Percentiles rank a stretch among this genome's conserved stretches.
These are phyloP conservation scores for Varecia variegata DNA, from an alignment of 2,797 vertebrate genomes.

Conservation along the genomic window DNA sequence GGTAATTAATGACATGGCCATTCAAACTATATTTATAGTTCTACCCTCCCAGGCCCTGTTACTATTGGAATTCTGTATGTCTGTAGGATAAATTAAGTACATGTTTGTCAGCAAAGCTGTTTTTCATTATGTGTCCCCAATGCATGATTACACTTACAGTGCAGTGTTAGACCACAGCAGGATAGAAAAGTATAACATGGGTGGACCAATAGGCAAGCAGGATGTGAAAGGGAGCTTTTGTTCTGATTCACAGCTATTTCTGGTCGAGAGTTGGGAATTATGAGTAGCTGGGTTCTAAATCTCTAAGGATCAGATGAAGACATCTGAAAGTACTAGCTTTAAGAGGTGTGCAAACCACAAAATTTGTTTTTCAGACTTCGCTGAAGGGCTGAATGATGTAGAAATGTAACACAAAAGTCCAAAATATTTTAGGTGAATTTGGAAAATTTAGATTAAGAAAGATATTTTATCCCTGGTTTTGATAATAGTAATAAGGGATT, in stretches of 20 bases:
- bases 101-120: conserved; percentile 85
- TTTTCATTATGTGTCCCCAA: conserved; percentile 72
- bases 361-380: neutral
- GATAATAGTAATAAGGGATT: neutral
- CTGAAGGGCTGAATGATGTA: neutral
- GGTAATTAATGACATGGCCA: conserved; percentile 87
- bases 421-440: neutral
- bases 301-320: conserved; percentile 56
- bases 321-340: neutral
- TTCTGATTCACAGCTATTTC: neutral
- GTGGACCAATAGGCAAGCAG: neutral
- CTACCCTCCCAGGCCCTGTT: conserved; percentile 55
- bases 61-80: conserved; percentile 75
- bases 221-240: conserved; percentile 25
- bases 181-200: conserved; percentile 41
- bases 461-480: neutral
- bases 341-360: neutral
- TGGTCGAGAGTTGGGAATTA: neutral
- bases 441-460: neutral
- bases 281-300: conserved; percentile 37
- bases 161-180: conserved; percentile 66
- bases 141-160: conserved; percentile 27
- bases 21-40: conserved; percentile 82
- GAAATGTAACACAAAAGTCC: neutral
- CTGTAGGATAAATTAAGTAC: conserved; percentile 86